These are phyloP conservation scores for Geophilus truncorum DNA, from an alignment of 2,888 invertebrate genomes.

Conservation along the genomic window DNA sequence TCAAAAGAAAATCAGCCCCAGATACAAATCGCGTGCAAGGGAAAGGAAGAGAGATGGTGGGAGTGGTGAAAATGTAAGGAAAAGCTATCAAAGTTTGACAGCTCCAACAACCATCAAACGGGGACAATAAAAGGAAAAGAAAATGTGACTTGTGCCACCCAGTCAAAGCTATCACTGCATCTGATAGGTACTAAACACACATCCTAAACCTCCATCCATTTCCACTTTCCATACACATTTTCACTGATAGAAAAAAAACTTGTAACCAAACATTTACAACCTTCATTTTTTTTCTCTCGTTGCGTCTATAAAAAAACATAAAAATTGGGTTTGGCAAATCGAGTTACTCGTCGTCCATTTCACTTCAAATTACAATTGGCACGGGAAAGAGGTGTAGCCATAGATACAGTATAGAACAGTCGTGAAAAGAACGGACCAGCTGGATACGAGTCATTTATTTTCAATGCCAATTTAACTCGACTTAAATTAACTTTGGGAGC, in stretches of 20 bases:
- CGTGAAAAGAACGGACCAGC: background rate
- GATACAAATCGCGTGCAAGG: background rate
- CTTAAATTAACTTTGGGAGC: background rate
- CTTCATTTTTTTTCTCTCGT: background rate
- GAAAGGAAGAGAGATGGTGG: background rate
- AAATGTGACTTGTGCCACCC: conserved; percentile 27
- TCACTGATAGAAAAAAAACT: conserved; percentile 20
- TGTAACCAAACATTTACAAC: conserved; percentile 25
- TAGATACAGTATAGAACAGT: conserved; percentile 2
- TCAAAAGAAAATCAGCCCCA: background rate
- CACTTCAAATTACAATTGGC: background rate
- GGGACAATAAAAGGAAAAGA: conserved; percentile 17
- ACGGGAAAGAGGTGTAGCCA: background rate
- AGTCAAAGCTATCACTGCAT: conserved; percentile 21
- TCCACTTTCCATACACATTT: conserved; percentile 27
- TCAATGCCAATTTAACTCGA: conserved; percentile 22
- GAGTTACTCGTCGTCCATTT: conserved; percentile 4
- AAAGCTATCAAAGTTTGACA: conserved; percentile 21
- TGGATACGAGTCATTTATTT: conserved; percentile 18
- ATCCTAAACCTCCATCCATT: conserved; percentile 24
- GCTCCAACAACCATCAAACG: conserved; percentile 23
- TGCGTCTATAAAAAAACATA: background rate
- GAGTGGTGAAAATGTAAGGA: background rate
- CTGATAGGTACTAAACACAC: conserved; percentile 21
- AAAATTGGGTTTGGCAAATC: conserved; percentile 12